Evolutionary conservation across 1,140 invertebrate genomes (phyloP).

Genomic region (Orius laevigatus): DNA sequence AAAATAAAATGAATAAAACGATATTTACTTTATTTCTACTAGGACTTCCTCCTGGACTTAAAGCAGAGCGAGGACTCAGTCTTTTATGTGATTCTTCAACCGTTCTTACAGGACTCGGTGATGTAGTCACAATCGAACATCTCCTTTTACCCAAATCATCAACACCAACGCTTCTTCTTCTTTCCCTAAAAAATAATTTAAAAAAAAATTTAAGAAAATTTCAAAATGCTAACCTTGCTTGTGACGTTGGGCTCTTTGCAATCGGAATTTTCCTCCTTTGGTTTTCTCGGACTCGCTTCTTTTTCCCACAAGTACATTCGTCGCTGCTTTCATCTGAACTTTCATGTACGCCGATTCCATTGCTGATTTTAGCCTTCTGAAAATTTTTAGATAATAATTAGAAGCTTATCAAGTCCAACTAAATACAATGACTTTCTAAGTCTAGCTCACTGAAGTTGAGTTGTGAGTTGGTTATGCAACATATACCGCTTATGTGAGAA

Average conservation of each 20-base stretch:
- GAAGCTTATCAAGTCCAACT: no score
- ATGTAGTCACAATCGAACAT: slow-evolving; percentile 14
- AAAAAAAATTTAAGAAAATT: neutral
- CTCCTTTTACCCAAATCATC: slow-evolving; percentile 14
- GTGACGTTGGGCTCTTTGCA: slow-evolving; percentile 31
- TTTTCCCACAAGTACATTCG: slow-evolving; percentile 29
- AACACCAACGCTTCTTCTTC: slow-evolving; percentile 16
- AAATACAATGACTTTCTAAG: no score
- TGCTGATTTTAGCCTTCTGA: slow-evolving; percentile 17
- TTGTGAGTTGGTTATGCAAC: no score
- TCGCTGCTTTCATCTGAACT: slow-evolving; percentile 21
- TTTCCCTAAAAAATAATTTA: slow-evolving; percentile 2
- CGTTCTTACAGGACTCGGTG: slow-evolving; percentile 17
- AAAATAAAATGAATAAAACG: neutral
- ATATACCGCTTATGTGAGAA: no score
- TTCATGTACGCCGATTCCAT: slow-evolving; percentile 19
- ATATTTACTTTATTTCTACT: slow-evolving; percentile 10
- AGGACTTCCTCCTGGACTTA: slow-evolving; percentile 22
- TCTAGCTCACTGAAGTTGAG: no score
- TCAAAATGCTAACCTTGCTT: slow-evolving; percentile 15
- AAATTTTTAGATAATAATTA: no score
- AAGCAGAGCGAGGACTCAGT: slow-evolving; percentile 11
- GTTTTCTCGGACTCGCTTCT: slow-evolving; percentile 44
- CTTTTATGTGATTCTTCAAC: slow-evolving; percentile 7
- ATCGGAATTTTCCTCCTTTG: slow-evolving; percentile 42